Evolutionary conservation across 2,888 invertebrate genomes (phyloP).

Genomic region (Oeneis ivallda): DNA sequence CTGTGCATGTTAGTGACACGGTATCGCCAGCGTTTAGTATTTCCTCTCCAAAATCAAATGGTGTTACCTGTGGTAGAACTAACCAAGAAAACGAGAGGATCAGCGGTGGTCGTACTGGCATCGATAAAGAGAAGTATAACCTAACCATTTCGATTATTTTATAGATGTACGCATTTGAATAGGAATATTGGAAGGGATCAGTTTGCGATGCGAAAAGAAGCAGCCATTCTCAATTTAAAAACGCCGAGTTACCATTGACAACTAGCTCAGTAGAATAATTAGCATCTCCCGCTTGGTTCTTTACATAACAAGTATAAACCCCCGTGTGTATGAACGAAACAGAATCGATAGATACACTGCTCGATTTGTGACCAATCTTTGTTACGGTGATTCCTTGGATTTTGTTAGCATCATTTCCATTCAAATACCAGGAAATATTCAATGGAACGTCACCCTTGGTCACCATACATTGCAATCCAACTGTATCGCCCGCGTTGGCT

Average conservation of each 20-base stretch:
- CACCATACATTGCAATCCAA: conserved; percentile 88
- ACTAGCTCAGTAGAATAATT: conserved; percentile 84
- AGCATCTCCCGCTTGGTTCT: conserved; percentile 85
- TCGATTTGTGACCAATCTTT: conserved; percentile 84
- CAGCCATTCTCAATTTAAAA: conserved; percentile 20
- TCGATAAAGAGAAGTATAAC: not conserved
- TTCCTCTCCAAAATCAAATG: conserved; percentile 89
- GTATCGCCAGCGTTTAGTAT: conserved; percentile 87
- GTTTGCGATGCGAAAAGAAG: conserved; percentile 33
- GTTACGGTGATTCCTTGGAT: conserved; percentile 81
- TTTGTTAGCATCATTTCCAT: conserved; percentile 81
- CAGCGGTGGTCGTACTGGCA: not conserved
- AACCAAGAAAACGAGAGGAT: conserved; percentile 37
- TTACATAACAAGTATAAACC: conserved; percentile 87
- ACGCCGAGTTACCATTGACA: conserved; percentile 84
- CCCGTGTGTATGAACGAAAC: conserved; percentile 88
- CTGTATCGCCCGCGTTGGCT: conserved; percentile 88
- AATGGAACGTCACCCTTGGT: conserved; percentile 91
- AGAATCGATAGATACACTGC: conserved; percentile 87
- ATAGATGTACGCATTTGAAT: not conserved
- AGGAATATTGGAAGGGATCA: conserved; percentile 20
- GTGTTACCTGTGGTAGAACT: conserved; percentile 91
- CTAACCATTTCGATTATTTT: not conserved
- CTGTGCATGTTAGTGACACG: conserved; percentile 85
- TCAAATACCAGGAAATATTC: conserved; percentile 88